These are phyloP conservation scores for Drosophila kurseongensis DNA, from an alignment of 1,140 invertebrate species.

Conservation along the genomic window DNA sequence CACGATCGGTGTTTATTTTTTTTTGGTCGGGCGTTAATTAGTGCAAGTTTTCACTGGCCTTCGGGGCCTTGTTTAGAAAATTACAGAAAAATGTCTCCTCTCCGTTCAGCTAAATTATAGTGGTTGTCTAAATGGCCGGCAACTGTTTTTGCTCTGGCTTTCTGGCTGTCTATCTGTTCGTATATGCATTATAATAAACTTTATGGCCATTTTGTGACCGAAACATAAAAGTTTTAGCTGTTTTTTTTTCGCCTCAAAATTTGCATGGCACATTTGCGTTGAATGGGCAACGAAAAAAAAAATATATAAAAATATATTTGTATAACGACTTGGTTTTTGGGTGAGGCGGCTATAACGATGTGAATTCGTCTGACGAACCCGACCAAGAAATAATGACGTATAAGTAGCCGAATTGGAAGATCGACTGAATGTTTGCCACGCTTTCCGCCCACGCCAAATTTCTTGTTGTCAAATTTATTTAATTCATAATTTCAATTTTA, in stretches of 20 bases:
- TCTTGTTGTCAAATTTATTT: conserved; percentile 8
- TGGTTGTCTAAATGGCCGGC: conserved; percentile 43
- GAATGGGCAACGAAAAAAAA: conserved; percentile 13
- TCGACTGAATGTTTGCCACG: conserved; percentile 25
- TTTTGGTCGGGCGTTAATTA: conserved; percentile 57
- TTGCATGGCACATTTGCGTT: conserved; percentile 46
- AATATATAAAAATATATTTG: conserved; percentile 34
- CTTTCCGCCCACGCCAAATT: conserved; percentile 21
- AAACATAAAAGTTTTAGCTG: conserved; percentile 47
- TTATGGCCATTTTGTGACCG: conserved; percentile 74
- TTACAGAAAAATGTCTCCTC: conserved; percentile 63
- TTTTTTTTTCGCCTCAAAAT: conserved; percentile 33
- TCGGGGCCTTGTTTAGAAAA: conserved; percentile 49
- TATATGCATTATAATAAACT: conserved; percentile 70
- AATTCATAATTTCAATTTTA: conserved; percentile 13
- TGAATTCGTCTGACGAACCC: conserved; percentile 21
- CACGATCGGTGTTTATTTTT: conserved; percentile 16
- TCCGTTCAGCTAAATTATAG: conserved; percentile 38
- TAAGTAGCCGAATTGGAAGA: conserved; percentile 27
- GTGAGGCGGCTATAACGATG: conserved; percentile 27
- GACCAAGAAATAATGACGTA: conserved; percentile 23
- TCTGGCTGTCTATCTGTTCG: conserved; percentile 5
- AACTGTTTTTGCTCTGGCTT: conserved; percentile 48
- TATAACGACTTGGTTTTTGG: conserved; percentile 31
- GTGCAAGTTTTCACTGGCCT: conserved; percentile 66